These are phyloP conservation scores for Aselliscus stoliczkanus DNA, from an alignment of 2,797 vertebrate genomes.

Conservation along the genomic window DNA sequence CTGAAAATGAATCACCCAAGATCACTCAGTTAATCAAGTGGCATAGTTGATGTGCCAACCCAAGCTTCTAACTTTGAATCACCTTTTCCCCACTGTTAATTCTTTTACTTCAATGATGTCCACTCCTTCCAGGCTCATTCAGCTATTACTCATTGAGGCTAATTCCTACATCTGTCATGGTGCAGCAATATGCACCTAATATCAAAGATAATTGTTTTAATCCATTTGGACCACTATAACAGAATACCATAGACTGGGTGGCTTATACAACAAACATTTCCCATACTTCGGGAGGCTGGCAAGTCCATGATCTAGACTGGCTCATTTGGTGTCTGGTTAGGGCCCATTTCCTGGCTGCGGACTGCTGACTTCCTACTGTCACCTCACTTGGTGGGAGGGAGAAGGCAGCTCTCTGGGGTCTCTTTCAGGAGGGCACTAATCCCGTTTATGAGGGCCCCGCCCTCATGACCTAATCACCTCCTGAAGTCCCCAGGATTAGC, in stretches of 20 bases:
- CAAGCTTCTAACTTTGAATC: background rate
- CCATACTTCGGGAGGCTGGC: background rate
- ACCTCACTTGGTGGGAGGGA: background rate
- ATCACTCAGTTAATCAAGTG: background rate
- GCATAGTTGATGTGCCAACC: background rate
- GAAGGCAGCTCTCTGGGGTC: background rate
- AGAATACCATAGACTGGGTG: background rate
- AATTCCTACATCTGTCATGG: rapidly evolving
- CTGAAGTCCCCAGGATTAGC: background rate
- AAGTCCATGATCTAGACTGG: background rate
- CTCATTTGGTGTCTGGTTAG: background rate
- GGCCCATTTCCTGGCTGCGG: too few relatives aligned
- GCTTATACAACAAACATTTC: background rate
- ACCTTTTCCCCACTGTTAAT: background rate
- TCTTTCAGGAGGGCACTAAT: background rate
- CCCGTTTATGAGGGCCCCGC: background rate
- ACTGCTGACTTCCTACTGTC: background rate
- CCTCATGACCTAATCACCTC: background rate
- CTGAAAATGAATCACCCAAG: background rate
- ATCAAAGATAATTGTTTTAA: too few relatives aligned
- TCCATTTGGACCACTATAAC: background rate
- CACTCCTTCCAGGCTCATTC: background rate
- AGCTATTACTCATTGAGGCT: background rate
- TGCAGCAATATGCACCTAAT: too few relatives aligned
- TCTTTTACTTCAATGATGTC: background rate